phyloP scores from a whole-genome alignment of 2,888 invertebrate species.

The Thymelicus sylvestris region DNA sequence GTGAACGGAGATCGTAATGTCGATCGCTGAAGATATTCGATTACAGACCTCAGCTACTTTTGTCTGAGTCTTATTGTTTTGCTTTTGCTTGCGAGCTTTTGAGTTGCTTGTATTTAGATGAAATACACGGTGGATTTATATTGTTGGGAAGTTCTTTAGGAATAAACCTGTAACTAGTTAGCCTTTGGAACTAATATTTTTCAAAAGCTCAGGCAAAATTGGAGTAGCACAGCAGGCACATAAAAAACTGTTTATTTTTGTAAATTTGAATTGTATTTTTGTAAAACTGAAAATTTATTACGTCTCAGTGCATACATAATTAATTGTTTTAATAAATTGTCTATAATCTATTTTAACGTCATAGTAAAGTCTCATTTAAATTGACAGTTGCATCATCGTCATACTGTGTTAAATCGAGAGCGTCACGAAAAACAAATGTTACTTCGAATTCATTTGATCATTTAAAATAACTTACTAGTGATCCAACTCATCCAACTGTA shows the following conservation, averaged over 20 bases:
- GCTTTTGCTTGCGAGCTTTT: constrained; percentile 21
- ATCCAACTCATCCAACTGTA: background rate
- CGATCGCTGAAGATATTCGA: constrained; percentile 49
- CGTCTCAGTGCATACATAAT: too few species aligned
- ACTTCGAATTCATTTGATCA: background rate
- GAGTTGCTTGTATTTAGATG: constrained; percentile 1
- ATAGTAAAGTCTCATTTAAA: background rate
- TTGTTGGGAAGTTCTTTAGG: background rate
- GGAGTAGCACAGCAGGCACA: too few species aligned
- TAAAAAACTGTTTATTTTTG: too few species aligned
- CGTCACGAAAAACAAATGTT: background rate
- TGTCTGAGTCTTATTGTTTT: constrained; percentile 34
- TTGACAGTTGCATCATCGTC: background rate
- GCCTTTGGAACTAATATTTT: too few species aligned
- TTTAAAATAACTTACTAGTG: background rate
- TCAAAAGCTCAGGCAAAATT: too few species aligned
- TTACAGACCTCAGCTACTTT: constrained; percentile 42
- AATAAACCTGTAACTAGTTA: background rate
- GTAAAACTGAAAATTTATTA: too few species aligned
- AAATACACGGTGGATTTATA: constrained; percentile 14
- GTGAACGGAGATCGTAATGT: constrained; percentile 65
- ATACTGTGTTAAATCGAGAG: too few species aligned
- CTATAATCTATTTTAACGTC: too few species aligned
- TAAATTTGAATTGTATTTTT: too few species aligned
- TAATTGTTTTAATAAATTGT: too few species aligned